Base-by-base conservation (phyloP, 92 coral and sea anemone species). In the Phymanthus crucifer region DNA sequence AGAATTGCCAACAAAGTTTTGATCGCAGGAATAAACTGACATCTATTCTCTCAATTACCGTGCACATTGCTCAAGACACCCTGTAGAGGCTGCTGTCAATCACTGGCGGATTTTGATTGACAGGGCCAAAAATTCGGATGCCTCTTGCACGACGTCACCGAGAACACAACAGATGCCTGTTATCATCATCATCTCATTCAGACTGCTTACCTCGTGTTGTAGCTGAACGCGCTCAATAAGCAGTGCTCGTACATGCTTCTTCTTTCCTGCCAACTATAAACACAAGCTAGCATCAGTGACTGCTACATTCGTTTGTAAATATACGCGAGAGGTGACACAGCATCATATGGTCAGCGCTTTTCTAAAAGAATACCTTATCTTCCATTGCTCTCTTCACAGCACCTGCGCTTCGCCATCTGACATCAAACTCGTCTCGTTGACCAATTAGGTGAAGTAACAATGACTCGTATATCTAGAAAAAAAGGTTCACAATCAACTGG, bases 361-460 rank as follows among this genome's bases (percentile, higher is more conserved):
- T 27, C 13, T 35, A 57, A 24, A 54, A 69, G 16, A 74, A 24
- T 88, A 94, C 98, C 83, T 87, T 92, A 75, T 95, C 90, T 65
- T 88, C 97, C 98, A 95, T 95, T 23, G 97, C 98, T 43, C 84
- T 83, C 85, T 95, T 95, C 24, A 95, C 98, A 32, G 94, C 97
- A 52, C 88, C 88, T 40, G 94, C 97, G 72, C 98, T 93, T 21
- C 94, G 94, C 97, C 97, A 95, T 79, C 98, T 87, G 50, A 87
- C 78, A 66, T 95, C 98, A 85, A 95, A 95, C 75, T 95, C 98
- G 10, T 78, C 89, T 79, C 95, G 89, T 76, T 91, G 94, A 9
- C 92, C 93, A 36, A 94, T 94, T 68, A 84, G 88, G 40, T 92
- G 97, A 48, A 92, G 94, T 82, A 95, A 66, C 52, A 95, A 76